Conservation (phyloP, 1,140 invertebrate species). For the Sesamia nonagrioides region DNA sequence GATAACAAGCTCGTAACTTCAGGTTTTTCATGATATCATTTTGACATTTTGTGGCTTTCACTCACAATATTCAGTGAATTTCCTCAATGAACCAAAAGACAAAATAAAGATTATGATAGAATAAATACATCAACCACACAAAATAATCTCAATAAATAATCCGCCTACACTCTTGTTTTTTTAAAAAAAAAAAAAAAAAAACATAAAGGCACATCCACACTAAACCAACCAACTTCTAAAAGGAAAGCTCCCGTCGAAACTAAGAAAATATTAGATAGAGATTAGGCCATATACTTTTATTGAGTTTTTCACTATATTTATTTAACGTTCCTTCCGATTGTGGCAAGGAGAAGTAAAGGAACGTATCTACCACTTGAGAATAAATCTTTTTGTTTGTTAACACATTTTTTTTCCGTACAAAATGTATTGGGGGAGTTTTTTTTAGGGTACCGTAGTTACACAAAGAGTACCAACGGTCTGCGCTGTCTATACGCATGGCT, state of each 20-base stretch:
- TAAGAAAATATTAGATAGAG: conserved; percentile 86
- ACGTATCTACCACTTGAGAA: conserved; percentile 78
- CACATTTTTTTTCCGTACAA: conserved; percentile 73
- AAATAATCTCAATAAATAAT: too few relatives aligned
- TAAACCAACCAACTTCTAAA: conserved; percentile 54
- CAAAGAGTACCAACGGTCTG: too few relatives aligned
- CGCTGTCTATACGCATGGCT: too few relatives aligned
- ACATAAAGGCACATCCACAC: conserved; percentile 55
- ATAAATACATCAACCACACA: too few relatives aligned
- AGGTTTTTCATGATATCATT: too few relatives aligned
- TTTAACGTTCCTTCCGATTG: conserved; percentile 75
- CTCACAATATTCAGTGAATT: too few relatives aligned
- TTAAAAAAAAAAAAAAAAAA: neutral
- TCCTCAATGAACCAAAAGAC: too few relatives aligned
- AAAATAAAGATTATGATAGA: too few relatives aligned
- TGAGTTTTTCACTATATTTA: conserved; percentile 84
- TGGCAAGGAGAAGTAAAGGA: conserved; percentile 66
- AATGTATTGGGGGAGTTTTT: conserved; percentile 32
- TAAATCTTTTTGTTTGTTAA: conserved; percentile 86
- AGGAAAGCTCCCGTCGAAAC: conserved; percentile 81
- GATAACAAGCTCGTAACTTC: too few relatives aligned
- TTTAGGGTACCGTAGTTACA: neutral
- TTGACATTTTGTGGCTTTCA: too few relatives aligned
- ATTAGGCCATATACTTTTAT: conserved; percentile 86
- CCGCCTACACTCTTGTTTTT: neutral